Conservation (phyloP, 2,797 vertebrate species). For the Acanthopagrus latus region DNA sequence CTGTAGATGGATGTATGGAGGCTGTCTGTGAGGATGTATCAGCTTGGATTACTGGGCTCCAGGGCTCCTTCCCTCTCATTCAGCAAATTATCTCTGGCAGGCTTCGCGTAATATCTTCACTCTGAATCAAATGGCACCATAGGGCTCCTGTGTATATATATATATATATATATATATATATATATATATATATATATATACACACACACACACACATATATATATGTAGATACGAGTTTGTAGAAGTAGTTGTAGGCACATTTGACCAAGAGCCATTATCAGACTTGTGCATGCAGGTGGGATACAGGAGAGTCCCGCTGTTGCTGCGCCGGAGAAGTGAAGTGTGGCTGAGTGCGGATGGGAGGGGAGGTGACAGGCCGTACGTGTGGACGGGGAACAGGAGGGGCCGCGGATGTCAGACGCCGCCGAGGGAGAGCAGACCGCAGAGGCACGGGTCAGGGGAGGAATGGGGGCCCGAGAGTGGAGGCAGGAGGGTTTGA, state of each 20-base stretch:
- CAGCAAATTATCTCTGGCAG: conserved; percentile 59
- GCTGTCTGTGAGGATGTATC: conserved; percentile 52
- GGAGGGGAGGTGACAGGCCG: conserved; percentile 43
- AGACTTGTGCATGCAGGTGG: conserved; percentile 17
- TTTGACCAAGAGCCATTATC: conserved; percentile 16
- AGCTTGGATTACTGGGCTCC: conserved; percentile 57
- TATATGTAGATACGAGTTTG: too few relatives aligned
- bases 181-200: too few relatives aligned
- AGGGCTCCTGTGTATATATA: background rate
- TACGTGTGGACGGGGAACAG: conserved; percentile 31
- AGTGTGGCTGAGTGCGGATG: conserved; percentile 20
- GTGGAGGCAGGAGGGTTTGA: conserved; percentile 16
- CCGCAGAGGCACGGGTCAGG: conserved; percentile 52
- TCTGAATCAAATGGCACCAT: conserved; percentile 53
- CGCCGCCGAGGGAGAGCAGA: conserved; percentile 48
- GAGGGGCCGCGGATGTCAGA: conserved; percentile 51
- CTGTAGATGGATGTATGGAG: conserved; percentile 48
- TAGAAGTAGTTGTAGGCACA: background rate
- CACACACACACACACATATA: conserved; percentile 14
- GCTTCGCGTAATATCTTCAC: conserved; percentile 53
- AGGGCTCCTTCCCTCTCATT: conserved; percentile 45
- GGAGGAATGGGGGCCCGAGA: conserved; percentile 20
- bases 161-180: too few relatives aligned
- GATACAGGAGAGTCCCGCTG: conserved; percentile 12
- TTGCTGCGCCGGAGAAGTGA: conserved; percentile 21